Evolutionary conservation across 2,113 vertebrate genomes (phyloP).

Genomic region (Platysteira castanea): DNA sequence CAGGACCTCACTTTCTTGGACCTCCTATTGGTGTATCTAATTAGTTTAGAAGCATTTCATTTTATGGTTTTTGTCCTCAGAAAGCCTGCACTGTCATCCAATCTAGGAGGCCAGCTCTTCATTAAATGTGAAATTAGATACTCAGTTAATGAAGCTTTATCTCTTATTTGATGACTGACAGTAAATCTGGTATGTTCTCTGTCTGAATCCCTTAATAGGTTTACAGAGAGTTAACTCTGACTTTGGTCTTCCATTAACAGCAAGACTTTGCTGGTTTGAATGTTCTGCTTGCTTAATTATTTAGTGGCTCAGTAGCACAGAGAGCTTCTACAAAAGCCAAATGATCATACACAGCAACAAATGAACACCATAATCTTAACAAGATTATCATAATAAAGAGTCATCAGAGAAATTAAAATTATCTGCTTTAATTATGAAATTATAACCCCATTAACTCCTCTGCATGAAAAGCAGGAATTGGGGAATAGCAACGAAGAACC

Average conservation of each 20-base stretch:
- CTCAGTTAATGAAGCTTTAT: constrained; percentile 45
- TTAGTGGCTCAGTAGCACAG: constrained; percentile 47
- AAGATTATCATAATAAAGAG: constrained; percentile 76
- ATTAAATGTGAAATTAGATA: constrained; percentile 49
- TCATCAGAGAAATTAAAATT: constrained; percentile 76
- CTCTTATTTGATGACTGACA: constrained; percentile 3
- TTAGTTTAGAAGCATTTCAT: background rate
- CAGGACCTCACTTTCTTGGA: background rate
- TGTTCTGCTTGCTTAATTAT: constrained; percentile 60
- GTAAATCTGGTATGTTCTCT: constrained; percentile 21
- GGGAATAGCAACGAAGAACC: constrained; percentile 58
- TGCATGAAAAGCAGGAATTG: constrained; percentile 66
- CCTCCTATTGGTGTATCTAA: background rate
- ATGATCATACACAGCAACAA: constrained; percentile 61
- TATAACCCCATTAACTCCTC: constrained; percentile 78
- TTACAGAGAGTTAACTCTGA: constrained; percentile 47
- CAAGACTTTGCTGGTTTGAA: constrained; percentile 22
- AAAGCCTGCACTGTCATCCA: background rate
- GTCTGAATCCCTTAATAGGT: constrained; percentile 37
- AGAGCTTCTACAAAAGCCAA: constrained; percentile 54
- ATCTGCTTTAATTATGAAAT: constrained; percentile 79
- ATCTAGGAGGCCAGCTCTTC: constrained; percentile 12
- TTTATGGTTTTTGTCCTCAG: background rate
- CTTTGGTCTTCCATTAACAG: constrained; percentile 55
- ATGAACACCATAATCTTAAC: constrained; percentile 72